Evolutionary conservation across 53 echinoderm and acorn worm species (phyloP), one percentile per base, ranked within the genome.

Genomic region (Paracentrotus lividus): DNA sequence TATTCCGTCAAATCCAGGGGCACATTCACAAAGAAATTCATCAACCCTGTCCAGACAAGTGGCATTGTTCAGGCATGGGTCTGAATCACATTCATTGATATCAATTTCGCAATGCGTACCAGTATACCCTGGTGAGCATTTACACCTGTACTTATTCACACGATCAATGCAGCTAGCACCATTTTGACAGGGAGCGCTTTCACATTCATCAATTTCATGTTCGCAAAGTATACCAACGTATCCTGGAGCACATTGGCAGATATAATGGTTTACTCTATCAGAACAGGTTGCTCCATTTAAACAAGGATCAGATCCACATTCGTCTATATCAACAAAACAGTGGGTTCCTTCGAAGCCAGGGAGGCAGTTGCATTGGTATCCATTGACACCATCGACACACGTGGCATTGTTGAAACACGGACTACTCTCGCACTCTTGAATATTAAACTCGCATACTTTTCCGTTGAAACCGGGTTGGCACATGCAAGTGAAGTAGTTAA

Each of bases 51-150:
- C 96, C 27, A 81, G 84, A 55, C 97, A 97, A 9, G 38, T 55
- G 3, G 95, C 97, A 32, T 93, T 92, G 69, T 97, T 96, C 27
- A 88, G 94, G 49, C 97, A 97, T 23, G 97, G 97, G 78, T 72
- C 72, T 64, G 69, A 96, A 96, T 47, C 58, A 27, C 96, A 96
- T 49, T 92, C 90, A 49, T 95, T 57, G n/a, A 94, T 94, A 59
- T 90, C 58, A 13, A 60, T 88, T 56, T 95, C 93, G 43, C 96
- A 96, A n/a, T 94, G 76, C 40, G 21, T 58, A 8, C 96, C 96
- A 32, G 33, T 36, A 81, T 54, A 96, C n/a, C 94, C 95, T 27
- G 81, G 86, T 34, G 59, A n/a, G 34, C 96, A 96, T 51, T 52
- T 75, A 59, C 96, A 96, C 16, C 60, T 90, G 47, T 96, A 96